Evolutionary conservation across 2,888 invertebrate genomes (phyloP), one percentile per base, ranked within the genome.

Genomic region (Eristalinus aeneus): DNA sequence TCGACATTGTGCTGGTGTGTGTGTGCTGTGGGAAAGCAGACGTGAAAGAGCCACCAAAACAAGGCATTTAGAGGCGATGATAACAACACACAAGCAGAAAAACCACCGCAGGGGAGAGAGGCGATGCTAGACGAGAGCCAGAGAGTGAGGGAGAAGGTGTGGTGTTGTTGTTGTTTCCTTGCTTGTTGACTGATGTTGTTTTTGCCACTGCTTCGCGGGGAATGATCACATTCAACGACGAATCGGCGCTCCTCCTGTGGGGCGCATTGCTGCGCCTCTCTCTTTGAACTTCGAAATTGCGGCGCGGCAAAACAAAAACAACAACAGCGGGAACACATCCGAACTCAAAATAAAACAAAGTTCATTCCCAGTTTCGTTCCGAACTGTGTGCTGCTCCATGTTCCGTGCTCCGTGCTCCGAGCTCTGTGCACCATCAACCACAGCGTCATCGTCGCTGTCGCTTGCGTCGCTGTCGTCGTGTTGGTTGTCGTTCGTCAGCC

Each of bases 241-340:
- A 80, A 71, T 60, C 60, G 75, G 64, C 67, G 31, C 34, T 23
- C 53, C 58, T 31, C 36, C 67, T 31, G 65, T 68, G 65, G 61
- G 75, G 80, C 84, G 75, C 74, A 71, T 4, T 76, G 58, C 65
- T 63, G 73, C 74, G 72, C 76, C 85, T 80, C 85, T 85, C 81
- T 73, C 85, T 81, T 76, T 53, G 61, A 71, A 71, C 34, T 22
- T 58, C 54, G 56, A 63, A 63, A 69, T 64, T 68, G 64, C 32
- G 60, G 60, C 71, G 36, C 16, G 36, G 9, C 58, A 8, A 34
- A 60, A 60, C 71, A 56, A 60, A 53, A 67, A 60, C 67, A 65
- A 60, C 58, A 64, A 61, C 39, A 32, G 23, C 67, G n/a, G 39
- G n/a, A 53, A 68, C 69, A 60, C 54, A 10, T 31, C 63, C 64